These are phyloP conservation scores for Lagodon rhomboides DNA, from an alignment of 2,797 vertebrate species.

Conservation along the genomic window DNA sequence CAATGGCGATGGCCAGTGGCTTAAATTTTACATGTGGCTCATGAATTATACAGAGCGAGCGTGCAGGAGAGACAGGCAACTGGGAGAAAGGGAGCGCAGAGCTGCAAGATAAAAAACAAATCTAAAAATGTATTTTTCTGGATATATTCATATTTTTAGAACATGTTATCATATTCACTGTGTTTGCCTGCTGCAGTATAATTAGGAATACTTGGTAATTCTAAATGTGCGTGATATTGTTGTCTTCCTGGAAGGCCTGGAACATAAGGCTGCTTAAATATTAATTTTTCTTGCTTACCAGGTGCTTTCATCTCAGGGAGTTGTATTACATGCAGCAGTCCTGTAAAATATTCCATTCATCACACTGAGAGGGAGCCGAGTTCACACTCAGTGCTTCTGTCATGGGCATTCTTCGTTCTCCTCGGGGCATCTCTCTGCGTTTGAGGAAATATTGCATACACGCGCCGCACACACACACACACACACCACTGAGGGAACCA, in stretches of 20 bases:
- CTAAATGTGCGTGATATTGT: constrained; percentile 50
- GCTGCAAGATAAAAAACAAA: constrained; percentile 13
- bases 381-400: constrained; percentile 59
- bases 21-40: constrained; percentile 79
- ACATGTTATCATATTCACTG: neutral
- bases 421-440: constrained; percentile 40
- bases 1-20: constrained; percentile 45
- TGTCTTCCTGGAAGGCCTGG: constrained; percentile 61
- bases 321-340: constrained; percentile 71
- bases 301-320: constrained; percentile 75
- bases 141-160: constrained; percentile 5
- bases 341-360: constrained; percentile 71
- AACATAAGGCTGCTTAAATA: constrained; percentile 75
- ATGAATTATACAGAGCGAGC: constrained; percentile 78
- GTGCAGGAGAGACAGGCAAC: constrained; percentile 48
- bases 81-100: constrained; percentile 14
- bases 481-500: constrained; percentile 13
- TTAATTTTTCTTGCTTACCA: constrained; percentile 73
- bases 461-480: constrained; percentile 25
- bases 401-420: constrained; percentile 45
- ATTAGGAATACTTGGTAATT: constrained; percentile 13
- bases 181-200: constrained; percentile 2
- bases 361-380: constrained; percentile 46
- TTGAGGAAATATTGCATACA: constrained; percentile 30
- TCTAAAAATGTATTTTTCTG: neutral